phyloP scores from a whole-genome alignment of 2,797 vertebrate genomes.

The Sebastes taczanowskii region DNA sequence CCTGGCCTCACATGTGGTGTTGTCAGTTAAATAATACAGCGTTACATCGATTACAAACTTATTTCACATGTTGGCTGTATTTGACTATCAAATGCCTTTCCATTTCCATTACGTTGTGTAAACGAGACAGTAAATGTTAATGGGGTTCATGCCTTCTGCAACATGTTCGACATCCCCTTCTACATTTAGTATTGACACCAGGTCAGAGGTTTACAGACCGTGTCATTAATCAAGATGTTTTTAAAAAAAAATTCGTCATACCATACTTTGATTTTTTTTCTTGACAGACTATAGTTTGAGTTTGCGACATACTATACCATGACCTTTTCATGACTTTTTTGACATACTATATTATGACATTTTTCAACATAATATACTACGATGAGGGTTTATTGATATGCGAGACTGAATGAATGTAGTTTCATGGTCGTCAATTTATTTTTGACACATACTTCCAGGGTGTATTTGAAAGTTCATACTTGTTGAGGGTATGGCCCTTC shows the following conservation, averaged over 20 bases:
- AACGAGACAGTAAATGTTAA: constrained; percentile 16
- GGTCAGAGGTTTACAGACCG: constrained; percentile 43
- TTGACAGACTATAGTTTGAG: too few species aligned
- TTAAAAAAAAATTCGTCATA: too few species aligned
- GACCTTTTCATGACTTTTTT: too few species aligned
- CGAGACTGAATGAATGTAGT: constrained; percentile 30
- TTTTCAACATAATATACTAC: neutral
- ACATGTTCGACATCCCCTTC: neutral
- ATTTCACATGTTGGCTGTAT: neutral
- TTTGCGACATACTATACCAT: too few species aligned
- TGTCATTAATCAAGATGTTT: neutral
- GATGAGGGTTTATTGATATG: constrained; percentile 28
- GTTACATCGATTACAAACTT: neutral
- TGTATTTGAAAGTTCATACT: constrained; percentile 40
- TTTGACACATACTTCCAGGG: constrained; percentile 17
- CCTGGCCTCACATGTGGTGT: constrained; percentile 17
- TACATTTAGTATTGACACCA: constrained; percentile 17
- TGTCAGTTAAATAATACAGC: constrained; percentile 36
- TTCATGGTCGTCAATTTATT: constrained; percentile 33
- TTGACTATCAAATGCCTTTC: too few species aligned
- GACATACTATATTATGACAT: too few species aligned
- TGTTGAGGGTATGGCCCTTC: neutral
- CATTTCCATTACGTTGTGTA: neutral
- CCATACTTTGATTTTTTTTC: too few species aligned
- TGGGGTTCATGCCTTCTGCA: neutral